These are phyloP conservation scores for Tetragnatha montana DNA, from an alignment of 2,888 invertebrate species.

Conservation along the genomic window DNA sequence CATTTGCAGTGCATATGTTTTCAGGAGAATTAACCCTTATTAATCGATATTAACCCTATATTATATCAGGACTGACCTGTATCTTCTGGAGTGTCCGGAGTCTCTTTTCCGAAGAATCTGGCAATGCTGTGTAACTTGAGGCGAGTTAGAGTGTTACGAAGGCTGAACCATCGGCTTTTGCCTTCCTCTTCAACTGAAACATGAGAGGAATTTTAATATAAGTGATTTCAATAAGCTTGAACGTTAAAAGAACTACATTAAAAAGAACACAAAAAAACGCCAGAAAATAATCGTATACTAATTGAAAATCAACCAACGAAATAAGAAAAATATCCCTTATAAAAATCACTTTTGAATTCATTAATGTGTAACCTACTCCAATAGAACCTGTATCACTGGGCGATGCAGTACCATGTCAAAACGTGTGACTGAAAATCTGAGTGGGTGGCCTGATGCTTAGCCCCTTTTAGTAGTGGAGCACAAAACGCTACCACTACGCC, in stretches of 20 bases:
- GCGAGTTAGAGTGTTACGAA: slow-evolving; percentile 49
- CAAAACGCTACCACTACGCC: background rate
- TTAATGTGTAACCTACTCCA: too few relatives aligned
- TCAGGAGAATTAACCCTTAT: too few relatives aligned
- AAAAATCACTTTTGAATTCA: too few relatives aligned
- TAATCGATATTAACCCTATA: too few relatives aligned
- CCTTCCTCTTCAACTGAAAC: slow-evolving; percentile 22
- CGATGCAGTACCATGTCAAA: too few relatives aligned
- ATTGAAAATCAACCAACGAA: background rate
- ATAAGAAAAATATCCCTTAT: background rate
- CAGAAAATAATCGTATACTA: background rate
- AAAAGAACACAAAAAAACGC: background rate
- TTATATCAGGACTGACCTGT: slow-evolving; percentile 27
- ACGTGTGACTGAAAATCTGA: too few relatives aligned
- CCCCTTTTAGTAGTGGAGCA: background rate
- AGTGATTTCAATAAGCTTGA: too few relatives aligned
- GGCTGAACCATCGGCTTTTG: slow-evolving; percentile 59
- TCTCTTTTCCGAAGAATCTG: slow-evolving; percentile 66
- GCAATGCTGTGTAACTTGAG: slow-evolving; percentile 68
- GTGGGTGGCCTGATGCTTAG: too few relatives aligned
- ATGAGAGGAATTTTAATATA: too few relatives aligned
- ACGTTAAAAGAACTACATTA: too few relatives aligned
- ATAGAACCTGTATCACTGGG: too few relatives aligned
- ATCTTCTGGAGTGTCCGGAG: slow-evolving; percentile 53
- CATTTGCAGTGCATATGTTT: too few relatives aligned